Evolutionary conservation across 2,888 invertebrate genomes (phyloP), one percentile per base, ranked within the genome.

Genomic region (Drosophila quasianomalipes): DNA sequence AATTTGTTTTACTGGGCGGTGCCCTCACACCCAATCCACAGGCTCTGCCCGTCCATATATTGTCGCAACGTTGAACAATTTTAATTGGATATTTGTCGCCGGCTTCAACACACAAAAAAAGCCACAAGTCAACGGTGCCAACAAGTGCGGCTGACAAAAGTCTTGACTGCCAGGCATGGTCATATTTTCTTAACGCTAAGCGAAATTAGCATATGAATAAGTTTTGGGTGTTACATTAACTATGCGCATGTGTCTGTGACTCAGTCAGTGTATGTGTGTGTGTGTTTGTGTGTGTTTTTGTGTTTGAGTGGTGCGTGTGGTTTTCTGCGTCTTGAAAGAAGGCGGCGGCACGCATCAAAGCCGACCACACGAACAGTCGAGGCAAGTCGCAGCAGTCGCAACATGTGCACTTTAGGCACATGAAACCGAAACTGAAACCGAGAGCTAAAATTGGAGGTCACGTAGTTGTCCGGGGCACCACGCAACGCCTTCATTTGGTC

Each of bases 151-250:
- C 61, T 44, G 55, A 49, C 26, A 49, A 57, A 30, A 52, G 52
- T 14, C 52, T 31, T n/a, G 62, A 28, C 49, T 47, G 33, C 3
- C 35, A 47, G 57, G 57, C 16, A 16, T 70, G 75, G 68, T 71
- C 70, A 81, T 81, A 85, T 81, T 74, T 83, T 72, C 67, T 79
- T 69, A 83, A 77, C 69, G 83, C 70, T 74, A 69, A 83, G 74
- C 79, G 64, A 81, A 87, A 86, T 86, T 86, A 88, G 88, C 85
- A 86, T 86, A 88, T 85, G 85, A 88, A 85, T 85, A 87, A 70
- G 57, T 74, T 79, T 81, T 76, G 72, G 73, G 69, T 80, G 70
- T 74, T 74, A 64, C 69, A 76, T 52, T 62, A 67, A 63, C 44
- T 41, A 28, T 54, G 31, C 10, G 35, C n/a, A 31, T 66, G 16